These are phyloP conservation scores for Smittia aterrima DNA, from an alignment of 2,888 invertebrate genomes.

Conservation along the genomic window DNA sequence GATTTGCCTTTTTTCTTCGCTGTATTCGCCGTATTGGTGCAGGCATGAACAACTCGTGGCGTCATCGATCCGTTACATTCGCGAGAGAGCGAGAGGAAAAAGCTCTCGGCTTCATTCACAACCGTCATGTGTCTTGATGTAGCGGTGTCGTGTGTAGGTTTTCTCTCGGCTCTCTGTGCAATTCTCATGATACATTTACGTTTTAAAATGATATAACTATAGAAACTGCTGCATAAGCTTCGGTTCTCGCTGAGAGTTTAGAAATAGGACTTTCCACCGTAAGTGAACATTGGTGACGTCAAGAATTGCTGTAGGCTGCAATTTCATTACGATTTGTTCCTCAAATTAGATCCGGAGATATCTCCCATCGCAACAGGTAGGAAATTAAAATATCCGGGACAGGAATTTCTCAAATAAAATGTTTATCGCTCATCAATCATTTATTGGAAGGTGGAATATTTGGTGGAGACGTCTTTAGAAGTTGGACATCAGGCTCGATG, in stretches of 20 bases:
- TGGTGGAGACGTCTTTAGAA: background rate
- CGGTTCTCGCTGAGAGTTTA: background rate
- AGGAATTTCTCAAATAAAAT: background rate
- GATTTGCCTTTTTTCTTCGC: slow-evolving; percentile 4
- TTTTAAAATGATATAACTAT: background rate
- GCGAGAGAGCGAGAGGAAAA: background rate
- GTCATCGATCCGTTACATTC: background rate
- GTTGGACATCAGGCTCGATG: too few species aligned
- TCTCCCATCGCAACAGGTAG: background rate
- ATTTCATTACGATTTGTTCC: background rate
- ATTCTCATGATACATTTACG: slow-evolving; percentile 18
- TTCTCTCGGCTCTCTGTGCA: background rate
- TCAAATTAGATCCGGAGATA: background rate
- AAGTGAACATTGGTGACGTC: slow-evolving; percentile 9
- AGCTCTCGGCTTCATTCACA: slow-evolving; percentile 16
- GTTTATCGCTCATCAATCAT: background rate
- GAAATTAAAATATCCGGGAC: background rate
- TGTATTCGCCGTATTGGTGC: background rate
- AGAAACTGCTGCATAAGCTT: background rate
- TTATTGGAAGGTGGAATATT: background rate
- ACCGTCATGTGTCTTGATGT: slow-evolving; percentile 3
- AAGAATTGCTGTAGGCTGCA: background rate
- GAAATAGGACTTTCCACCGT: background rate
- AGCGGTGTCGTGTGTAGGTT: slow-evolving; percentile 36
- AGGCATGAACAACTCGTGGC: background rate